Percentiles rank a stretch among this genome's conserved stretches.
Conservation (phyloP, 2,888 invertebrate genomes). For the Suillia variegata region DNA sequence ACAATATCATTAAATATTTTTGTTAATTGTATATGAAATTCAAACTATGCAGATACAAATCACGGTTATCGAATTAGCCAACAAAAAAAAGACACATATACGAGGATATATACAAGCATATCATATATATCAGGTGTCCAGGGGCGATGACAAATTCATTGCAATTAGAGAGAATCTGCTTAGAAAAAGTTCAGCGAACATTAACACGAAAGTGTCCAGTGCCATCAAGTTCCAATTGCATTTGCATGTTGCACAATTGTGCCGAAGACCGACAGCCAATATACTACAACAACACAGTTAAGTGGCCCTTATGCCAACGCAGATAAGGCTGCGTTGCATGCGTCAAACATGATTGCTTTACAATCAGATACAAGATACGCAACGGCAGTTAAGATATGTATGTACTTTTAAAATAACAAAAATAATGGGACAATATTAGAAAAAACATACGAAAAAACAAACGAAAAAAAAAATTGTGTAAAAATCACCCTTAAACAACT, state of each 20-base stretch:
- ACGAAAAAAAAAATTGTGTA: background rate
- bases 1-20: too few species aligned
- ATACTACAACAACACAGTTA: background rate
- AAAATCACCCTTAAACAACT: conserved; percentile 13
- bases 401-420: background rate
- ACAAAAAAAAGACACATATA: too few species aligned
- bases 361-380: conserved; percentile 10
- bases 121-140: too few species aligned
- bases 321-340: background rate
- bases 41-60: too few species aligned
- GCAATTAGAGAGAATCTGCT: too few species aligned
- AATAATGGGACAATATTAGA: too few species aligned
- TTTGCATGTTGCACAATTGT: conserved; percentile 1
- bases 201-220: background rate
- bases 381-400: conserved; percentile 12
- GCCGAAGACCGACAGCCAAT: background rate
- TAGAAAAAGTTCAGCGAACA: background rate
- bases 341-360: conserved; percentile 18
- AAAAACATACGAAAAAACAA: background rate
- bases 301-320: conserved; percentile 9
- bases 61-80: too few species aligned
- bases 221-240: background rate
- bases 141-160: too few species aligned
- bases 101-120: too few species aligned
- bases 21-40: too few species aligned